Conservation (phyloP, 2,888 invertebrate genomes). For the Drosophila emarginata region DNA sequence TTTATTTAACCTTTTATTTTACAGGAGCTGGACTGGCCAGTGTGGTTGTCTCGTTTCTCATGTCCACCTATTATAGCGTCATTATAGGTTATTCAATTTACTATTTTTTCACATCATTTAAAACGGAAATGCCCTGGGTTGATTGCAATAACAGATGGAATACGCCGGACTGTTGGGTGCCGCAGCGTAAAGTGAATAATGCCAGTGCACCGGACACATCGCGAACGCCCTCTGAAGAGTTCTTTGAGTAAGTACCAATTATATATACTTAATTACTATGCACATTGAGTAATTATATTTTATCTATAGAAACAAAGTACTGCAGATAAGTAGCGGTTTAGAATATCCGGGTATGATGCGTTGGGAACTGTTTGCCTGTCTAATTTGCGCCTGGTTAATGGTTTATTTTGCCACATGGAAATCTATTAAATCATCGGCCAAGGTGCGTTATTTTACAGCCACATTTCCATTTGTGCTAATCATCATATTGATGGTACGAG, state of each 20-base stretch:
- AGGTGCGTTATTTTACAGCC: constrained; percentile 95
- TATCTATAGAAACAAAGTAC: constrained; percentile 88
- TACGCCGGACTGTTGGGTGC: constrained; percentile 91
- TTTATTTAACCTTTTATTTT: constrained; percentile 54
- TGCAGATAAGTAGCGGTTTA: constrained; percentile 92
- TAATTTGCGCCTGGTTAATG: constrained; percentile 95
- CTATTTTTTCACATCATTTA: constrained; percentile 95
- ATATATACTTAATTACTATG: neutral
- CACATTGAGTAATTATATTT: neutral
- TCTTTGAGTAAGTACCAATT: constrained; percentile 89
- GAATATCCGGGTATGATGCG: constrained; percentile 91
- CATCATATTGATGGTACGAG: constrained; percentile 92
- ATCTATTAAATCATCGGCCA: constrained; percentile 96
- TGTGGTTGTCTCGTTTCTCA: constrained; percentile 95
- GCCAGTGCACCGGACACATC: constrained; percentile 88
- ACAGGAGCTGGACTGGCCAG: constrained; percentile 96
- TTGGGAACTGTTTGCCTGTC: constrained; percentile 94
- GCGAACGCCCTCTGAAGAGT: constrained; percentile 94
- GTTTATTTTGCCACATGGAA: constrained; percentile 99
- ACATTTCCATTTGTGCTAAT: constrained; percentile 95
- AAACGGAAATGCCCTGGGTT: constrained; percentile 94
- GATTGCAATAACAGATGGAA: constrained; percentile 92
- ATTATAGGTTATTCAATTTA: constrained; percentile 97
- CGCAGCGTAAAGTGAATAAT: constrained; percentile 84
- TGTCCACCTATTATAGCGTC: constrained; percentile 97